Percentiles rank a stretch among this genome's conserved stretches.
phyloP scores from a whole-genome alignment of 2,113 vertebrate species.

The Lophius piscatorius region DNA sequence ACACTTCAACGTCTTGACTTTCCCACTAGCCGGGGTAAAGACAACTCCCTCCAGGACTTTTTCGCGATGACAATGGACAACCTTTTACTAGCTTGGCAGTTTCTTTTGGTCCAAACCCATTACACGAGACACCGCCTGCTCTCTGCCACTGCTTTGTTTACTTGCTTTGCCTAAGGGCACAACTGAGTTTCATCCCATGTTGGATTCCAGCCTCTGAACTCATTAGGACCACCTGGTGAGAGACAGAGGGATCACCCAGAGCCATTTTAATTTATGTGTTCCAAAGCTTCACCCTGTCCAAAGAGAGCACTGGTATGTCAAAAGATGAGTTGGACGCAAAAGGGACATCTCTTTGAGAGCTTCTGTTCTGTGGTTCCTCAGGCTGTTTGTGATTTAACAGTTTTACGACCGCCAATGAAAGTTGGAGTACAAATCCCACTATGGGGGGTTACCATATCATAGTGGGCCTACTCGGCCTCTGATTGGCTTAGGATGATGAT shows the following conservation, averaged over 20 bases:
- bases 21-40: background rate
- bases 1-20: background rate
- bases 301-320: no score
- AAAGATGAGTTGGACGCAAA: no score
- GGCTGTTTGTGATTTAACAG: no score
- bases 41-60: conserved; percentile 2
- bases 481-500: no score
- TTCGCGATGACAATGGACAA: conserved; percentile 13
- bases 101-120: conserved; percentile 7
- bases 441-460: no score
- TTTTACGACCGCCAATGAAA: no score
- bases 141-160: conserved; percentile 23
- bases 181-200: conserved; percentile 25
- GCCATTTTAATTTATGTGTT: no score
- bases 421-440: no score
- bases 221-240: conserved; percentile 17
- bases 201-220: conserved; percentile 37
- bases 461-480: no score
- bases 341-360: no score
- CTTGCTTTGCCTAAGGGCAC: conserved; percentile 38
- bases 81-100: conserved; percentile 11
- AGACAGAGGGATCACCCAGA: conserved; percentile 13
- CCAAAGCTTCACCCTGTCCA: conserved; percentile 2
- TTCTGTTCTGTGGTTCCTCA: no score
- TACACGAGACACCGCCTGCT: conserved; percentile 7